Conservation (phyloP, 1,140 invertebrate genomes). For the Brachionus asplanchnoidis region DNA sequence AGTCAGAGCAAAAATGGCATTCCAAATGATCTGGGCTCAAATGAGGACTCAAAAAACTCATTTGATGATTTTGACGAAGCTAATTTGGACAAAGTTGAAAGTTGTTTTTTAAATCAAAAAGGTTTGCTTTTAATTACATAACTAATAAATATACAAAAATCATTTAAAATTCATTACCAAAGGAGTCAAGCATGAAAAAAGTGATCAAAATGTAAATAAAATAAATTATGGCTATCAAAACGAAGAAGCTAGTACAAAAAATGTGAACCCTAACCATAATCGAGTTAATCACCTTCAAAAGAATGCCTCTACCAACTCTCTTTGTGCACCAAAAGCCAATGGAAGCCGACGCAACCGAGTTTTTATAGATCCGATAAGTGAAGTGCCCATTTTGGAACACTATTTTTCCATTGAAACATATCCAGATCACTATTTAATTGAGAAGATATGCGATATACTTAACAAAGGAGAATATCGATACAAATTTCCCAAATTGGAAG, state of each 20-base stretch:
- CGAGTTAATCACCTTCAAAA: neutral
- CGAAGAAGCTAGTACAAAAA: neutral
- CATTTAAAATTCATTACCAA: neutral
- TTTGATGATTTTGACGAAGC: slow-evolving; percentile 37
- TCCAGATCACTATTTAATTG: slow-evolving; percentile 61
- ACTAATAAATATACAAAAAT: neutral
- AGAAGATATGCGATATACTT: slow-evolving; percentile 91
- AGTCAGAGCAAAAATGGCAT: slow-evolving; percentile 21
- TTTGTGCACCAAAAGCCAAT: neutral
- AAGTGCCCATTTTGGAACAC: slow-evolving; percentile 88
- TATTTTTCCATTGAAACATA: slow-evolving; percentile 95
- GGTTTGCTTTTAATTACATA: neutral
- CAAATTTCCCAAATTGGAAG: slow-evolving; percentile 89
- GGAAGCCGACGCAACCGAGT: slow-evolving; percentile 73
- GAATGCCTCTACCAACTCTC: neutral
- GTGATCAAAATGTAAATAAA: neutral
- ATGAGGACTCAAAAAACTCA: slow-evolving; percentile 42
- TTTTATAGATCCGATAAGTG: slow-evolving; percentile 96
- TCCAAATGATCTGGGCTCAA: slow-evolving; percentile 2
- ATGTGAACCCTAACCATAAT: neutral
- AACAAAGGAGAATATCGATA: slow-evolving; percentile 82
- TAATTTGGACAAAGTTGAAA: neutral
- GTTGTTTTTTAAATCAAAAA: neutral
- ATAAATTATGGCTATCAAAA: slow-evolving; percentile 3
- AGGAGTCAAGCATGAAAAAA: slow-evolving; percentile 31